phyloP scores from a whole-genome alignment of 2,797 vertebrate species.

The Chaetodon trifasciatus region DNA sequence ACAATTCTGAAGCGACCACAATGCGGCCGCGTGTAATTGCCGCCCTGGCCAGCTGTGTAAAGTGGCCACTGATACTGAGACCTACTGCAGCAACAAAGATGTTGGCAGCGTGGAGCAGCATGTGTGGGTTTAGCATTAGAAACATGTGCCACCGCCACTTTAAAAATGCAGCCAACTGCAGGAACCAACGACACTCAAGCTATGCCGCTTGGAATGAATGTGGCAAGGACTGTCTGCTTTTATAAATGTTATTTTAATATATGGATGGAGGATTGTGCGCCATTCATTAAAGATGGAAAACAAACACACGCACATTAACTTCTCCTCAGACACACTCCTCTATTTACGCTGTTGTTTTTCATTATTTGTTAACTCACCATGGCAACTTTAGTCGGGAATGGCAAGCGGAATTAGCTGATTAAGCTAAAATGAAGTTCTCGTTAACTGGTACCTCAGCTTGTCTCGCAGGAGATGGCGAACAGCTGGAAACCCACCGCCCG shows the following conservation, averaged over 20 bases:
- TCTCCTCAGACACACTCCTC: constrained; percentile 36
- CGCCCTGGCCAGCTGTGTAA: constrained; percentile 67
- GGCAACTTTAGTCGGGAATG: constrained; percentile 64
- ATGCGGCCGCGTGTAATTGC: constrained; percentile 64
- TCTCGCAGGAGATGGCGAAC: constrained; percentile 59
- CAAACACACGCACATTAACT: constrained; percentile 18
- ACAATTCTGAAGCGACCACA: constrained; percentile 51
- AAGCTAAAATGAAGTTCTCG: constrained; percentile 69
- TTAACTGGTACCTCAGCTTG: constrained; percentile 53
- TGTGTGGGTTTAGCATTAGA: constrained; percentile 77
- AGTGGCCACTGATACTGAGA: constrained; percentile 58
- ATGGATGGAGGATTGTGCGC: constrained; percentile 54
- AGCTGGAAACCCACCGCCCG: constrained; percentile 57
- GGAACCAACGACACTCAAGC: constrained; percentile 54
- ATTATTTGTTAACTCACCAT: constrained; percentile 72
- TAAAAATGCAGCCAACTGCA: constrained; percentile 54
- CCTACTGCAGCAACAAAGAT: constrained; percentile 47
- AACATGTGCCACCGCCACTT: constrained; percentile 72
- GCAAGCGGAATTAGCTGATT: constrained; percentile 75
- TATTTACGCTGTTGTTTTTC: constrained; percentile 48
- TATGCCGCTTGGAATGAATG: constrained; percentile 56
- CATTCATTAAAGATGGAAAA: constrained; percentile 64
- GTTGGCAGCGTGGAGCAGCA: constrained; percentile 58
- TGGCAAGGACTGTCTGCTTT: constrained; percentile 62
- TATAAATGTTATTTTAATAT: constrained; percentile 75